These are phyloP conservation scores for Tiliqua scincoides DNA, from an alignment of 2,113 vertebrate genomes.

Conservation along the genomic window DNA sequence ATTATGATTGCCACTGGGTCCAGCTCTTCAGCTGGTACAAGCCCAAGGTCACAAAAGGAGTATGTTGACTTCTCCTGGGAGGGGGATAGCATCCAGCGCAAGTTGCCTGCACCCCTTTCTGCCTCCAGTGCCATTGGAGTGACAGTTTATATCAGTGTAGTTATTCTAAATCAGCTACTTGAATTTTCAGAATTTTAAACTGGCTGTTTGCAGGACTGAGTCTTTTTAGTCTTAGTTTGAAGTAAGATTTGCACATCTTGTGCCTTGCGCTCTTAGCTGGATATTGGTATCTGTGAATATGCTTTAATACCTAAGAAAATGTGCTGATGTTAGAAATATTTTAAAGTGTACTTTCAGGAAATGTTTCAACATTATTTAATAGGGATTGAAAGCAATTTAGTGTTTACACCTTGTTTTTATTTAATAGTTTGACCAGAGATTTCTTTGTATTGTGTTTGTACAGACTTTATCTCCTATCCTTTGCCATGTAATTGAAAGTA, in stretches of 20 bases:
- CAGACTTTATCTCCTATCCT: background rate
- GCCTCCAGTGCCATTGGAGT: background rate
- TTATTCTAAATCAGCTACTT: background rate
- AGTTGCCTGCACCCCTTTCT: too few species aligned
- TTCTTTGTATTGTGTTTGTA: background rate
- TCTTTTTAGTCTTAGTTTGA: conserved; percentile 28
- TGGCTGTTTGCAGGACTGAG: background rate
- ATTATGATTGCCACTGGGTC: too few species aligned
- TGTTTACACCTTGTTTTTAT: conserved; percentile 8
- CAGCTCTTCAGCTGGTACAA: too few species aligned
- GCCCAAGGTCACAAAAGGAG: too few species aligned
- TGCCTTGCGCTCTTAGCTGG: background rate
- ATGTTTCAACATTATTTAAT: background rate
- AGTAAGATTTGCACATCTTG: conserved; percentile 22
- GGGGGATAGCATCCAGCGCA: too few species aligned
- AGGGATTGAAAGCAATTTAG: background rate
- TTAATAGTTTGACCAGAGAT: background rate
- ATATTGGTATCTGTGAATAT: conserved; percentile 21
- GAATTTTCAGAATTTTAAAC: conserved; percentile 15
- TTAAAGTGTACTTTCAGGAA: background rate
- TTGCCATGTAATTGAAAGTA: background rate
- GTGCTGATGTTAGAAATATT: background rate
- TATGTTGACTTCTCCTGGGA: too few species aligned
- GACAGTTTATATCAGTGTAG: conserved; percentile 10
- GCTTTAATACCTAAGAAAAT: background rate